phyloP scores from a whole-genome alignment of 1,140 invertebrate genomes.

The Trachymyrmex cornetzi region DNA sequence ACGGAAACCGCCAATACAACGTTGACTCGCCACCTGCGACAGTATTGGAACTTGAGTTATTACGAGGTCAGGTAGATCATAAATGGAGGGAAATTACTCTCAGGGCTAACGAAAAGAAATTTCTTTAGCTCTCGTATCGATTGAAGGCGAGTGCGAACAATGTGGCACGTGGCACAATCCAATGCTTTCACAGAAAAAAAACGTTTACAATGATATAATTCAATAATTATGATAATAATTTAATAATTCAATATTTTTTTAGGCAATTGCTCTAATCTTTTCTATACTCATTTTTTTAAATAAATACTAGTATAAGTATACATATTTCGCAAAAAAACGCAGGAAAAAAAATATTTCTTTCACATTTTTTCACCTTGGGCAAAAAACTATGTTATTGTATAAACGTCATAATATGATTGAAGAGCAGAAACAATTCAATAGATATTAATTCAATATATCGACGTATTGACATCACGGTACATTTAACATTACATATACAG shows the following conservation, averaged over 20 bases:
- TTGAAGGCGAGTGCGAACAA: slow-evolving; percentile 14
- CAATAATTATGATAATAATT: background rate
- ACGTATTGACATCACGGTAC: slow-evolving; percentile 2
- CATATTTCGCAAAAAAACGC: background rate
- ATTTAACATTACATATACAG: background rate
- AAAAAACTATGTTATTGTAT: background rate
- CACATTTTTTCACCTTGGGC: no score
- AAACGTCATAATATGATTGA: background rate
- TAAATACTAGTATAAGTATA: background rate
- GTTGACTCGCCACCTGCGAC: background rate
- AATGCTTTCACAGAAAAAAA: background rate
- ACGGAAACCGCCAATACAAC: slow-evolving; percentile 16
- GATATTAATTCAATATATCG: slow-evolving; percentile 10
- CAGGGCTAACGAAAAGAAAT: slow-evolving; percentile 40
- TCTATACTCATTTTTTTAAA: background rate
- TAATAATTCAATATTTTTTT: background rate
- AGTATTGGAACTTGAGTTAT: slow-evolving; percentile 48
- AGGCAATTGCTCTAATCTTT: background rate
- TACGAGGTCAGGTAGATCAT: slow-evolving; percentile 52
- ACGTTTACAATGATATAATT: background rate
- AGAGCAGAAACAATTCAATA: background rate
- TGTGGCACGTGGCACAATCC: background rate
- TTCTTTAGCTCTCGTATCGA: slow-evolving; percentile 44
- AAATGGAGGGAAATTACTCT: slow-evolving; percentile 51
- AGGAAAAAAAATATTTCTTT: background rate